Percentiles rank a stretch among this genome's conserved stretches.
These are phyloP conservation scores for Nycticryphes semicollaris DNA, from an alignment of 2,113 vertebrate genomes.

Conservation along the genomic window DNA sequence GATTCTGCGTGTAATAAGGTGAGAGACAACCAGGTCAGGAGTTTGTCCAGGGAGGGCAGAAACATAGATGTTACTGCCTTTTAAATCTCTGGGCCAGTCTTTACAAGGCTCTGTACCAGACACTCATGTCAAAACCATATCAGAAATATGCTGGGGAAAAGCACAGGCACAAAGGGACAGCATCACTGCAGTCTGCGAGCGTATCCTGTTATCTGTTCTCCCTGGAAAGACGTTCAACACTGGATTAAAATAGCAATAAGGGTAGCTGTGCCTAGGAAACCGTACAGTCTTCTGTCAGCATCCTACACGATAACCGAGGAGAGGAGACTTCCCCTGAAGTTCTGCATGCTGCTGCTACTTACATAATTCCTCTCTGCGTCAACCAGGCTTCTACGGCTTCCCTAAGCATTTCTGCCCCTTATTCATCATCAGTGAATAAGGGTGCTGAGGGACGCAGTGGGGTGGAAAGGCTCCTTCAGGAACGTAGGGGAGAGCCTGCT, in stretches of 20 bases:
- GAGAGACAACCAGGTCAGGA: not conserved
- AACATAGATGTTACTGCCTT: not conserved
- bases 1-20: not conserved
- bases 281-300: conserved; percentile 16
- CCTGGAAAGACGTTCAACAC: conserved; percentile 38
- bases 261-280: conserved; percentile 49
- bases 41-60: not conserved
- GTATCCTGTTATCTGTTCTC: conserved; percentile 34
- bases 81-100: not conserved
- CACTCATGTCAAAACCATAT: not conserved
- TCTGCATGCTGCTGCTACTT: conserved; percentile 46
- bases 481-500: not conserved
- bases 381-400: not conserved
- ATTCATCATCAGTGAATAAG: not conserved
- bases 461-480: not conserved
- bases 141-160: not conserved
- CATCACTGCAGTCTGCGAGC: not conserved
- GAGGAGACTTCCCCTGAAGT: conserved; percentile 61
- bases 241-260: conserved; percentile 53
- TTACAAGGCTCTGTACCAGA: not conserved
- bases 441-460: not conserved
- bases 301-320: conserved; percentile 38
- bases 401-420: not conserved
- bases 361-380: conserved; percentile 35
- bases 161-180: not conserved